Evolutionary conservation across 2,888 invertebrate species (phyloP).

Genomic region (Nebria brevicollis): DNA sequence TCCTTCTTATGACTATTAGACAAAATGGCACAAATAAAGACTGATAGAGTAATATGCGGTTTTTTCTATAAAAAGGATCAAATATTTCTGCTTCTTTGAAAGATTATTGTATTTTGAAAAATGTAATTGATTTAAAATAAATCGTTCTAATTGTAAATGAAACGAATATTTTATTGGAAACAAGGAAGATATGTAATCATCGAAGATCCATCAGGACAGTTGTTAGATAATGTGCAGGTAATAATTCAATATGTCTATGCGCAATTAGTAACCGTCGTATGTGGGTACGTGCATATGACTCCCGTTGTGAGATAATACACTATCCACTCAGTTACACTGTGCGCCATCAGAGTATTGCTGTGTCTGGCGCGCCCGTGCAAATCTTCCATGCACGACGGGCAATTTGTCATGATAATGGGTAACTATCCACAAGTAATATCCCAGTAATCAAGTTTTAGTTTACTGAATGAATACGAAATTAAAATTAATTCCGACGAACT

Average conservation of each 20-base stretch:
- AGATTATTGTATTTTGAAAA: too few species aligned
- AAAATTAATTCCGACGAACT: conserved; percentile 33
- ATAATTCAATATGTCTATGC: conserved; percentile 40
- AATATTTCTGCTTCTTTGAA: too few species aligned
- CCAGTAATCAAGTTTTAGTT: conserved; percentile 39
- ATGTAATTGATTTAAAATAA: too few species aligned
- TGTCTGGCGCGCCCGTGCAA: not conserved
- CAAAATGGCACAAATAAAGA: too few species aligned
- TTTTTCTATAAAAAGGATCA: too few species aligned
- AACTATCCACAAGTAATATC: conserved; percentile 42
- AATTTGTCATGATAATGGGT: conserved; percentile 42
- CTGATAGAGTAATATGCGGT: too few species aligned
- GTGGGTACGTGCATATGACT: conserved; percentile 30
- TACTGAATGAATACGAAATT: conserved; percentile 28
- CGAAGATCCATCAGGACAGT: conserved; percentile 6
- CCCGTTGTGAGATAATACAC: conserved; percentile 21
- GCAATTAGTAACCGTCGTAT: conserved; percentile 36
- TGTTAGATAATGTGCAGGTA: conserved; percentile 33
- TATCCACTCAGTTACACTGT: conserved; percentile 3
- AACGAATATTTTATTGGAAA: not conserved
- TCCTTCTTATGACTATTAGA: too few species aligned
- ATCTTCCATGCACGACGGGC: conserved; percentile 23
- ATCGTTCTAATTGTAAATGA: too few species aligned
- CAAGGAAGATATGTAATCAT: not conserved
- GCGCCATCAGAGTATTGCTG: not conserved